phyloP scores from a whole-genome alignment of 2,888 invertebrate species.

The Holacanthella duospinosa region DNA sequence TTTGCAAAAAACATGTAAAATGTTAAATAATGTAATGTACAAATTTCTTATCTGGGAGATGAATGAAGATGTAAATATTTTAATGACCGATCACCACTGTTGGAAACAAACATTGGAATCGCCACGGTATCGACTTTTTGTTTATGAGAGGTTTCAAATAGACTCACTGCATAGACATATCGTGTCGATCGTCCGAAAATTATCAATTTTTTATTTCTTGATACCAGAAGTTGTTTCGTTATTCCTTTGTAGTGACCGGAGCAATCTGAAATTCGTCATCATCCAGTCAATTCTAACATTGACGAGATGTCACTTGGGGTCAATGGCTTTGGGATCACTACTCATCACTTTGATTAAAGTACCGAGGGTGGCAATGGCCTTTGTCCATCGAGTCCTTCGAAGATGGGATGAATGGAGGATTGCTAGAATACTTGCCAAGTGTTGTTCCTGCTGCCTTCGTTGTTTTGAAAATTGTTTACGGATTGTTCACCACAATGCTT shows the following conservation, averaged over 20 bases:
- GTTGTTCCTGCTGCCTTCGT: constrained; percentile 82
- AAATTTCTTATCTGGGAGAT: too few relatives aligned
- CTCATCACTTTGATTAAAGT: constrained; percentile 86
- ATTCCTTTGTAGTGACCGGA: constrained; percentile 49
- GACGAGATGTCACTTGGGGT: constrained; percentile 81
- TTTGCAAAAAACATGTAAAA: too few relatives aligned
- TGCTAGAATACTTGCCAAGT: constrained; percentile 61
- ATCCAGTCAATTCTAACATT: constrained; percentile 58
- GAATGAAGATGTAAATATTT: too few relatives aligned
- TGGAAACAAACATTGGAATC: too few relatives aligned
- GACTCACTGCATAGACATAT: too few relatives aligned
- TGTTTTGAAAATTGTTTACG: constrained; percentile 83
- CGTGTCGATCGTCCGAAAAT: too few relatives aligned
- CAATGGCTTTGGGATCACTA: constrained; percentile 87
- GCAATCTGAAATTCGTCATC: constrained; percentile 21
- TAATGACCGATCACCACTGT: too few relatives aligned
- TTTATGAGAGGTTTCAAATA: too few relatives aligned
- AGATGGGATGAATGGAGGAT: constrained; percentile 35
- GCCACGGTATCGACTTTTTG: too few relatives aligned
- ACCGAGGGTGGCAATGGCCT: constrained; percentile 76
- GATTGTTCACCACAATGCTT: constrained; percentile 88
- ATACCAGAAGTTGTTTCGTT: neutral
- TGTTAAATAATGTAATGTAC: too few relatives aligned
- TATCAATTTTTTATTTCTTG: constrained; percentile 12
- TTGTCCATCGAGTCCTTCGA: constrained; percentile 61